Base-by-base conservation (phyloP, 2,797 vertebrate species). In the Chromobotia macracanthus region DNA sequence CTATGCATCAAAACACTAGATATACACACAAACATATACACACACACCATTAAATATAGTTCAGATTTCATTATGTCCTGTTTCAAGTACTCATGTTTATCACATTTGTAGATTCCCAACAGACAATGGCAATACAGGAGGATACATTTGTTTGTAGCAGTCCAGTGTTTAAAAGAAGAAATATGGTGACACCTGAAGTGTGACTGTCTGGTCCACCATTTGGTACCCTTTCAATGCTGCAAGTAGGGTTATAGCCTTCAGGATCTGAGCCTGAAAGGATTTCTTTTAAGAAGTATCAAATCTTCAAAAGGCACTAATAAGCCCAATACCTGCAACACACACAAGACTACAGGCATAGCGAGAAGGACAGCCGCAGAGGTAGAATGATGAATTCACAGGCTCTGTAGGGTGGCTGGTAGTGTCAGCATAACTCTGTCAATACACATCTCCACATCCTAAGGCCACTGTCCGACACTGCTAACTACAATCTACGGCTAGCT, bases 301-400 rank as follows among this genome's bases (percentile, higher is more conserved):
- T 87, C 85, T 87, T 87, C 84, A 87, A 84, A n/a, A 88, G 87
- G 82, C 85, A 77, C 74, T 89, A 90, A 90, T 89, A 90, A 88
- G 76, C 85, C 86, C 80, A 87, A 88, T 88, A 85, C 75, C 85
- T 85, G 73, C 25, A n/a, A n/a, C 64, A 38, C 70, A 76, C 41
- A 44, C 83, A 72, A 66, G 77, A 84, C 85, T 85, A 84, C 76
- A 77, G 81, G 84, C 81, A 77, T 77, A 88, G 81, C 74, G 18
- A 82, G 63, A 82, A 79, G 82, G 80, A 89, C 86, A 85, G 83
- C 87, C 87, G 70, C 75, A 84, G 85, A 87, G 84, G 87, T 82
- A 78, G 56, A 78, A 64, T 75, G 86, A 89, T 83, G 80, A 78
- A 86, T 80, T 84, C 71, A 21, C 44, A 85, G 82, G 53, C 79